phyloP scores from a whole-genome alignment of 2,113 vertebrate species.

The Oreochromis tanganicae region DNA sequence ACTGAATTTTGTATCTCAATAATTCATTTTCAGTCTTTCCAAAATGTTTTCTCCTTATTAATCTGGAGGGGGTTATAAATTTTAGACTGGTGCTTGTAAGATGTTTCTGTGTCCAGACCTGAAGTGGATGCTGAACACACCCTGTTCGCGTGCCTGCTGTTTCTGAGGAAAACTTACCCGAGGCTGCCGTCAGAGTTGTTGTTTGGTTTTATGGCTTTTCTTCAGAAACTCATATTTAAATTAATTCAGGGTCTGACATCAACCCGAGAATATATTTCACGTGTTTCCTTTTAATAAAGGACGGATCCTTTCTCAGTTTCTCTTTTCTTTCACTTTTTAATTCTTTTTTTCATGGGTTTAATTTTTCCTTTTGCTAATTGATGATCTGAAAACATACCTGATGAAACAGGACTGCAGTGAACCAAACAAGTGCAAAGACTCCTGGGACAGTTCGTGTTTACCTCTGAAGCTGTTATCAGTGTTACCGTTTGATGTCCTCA shows the following conservation, averaged over 20 bases:
- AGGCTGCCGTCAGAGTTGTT: background rate
- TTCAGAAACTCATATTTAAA: background rate
- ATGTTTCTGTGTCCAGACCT: background rate
- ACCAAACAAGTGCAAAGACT: background rate
- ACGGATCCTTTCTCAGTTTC: fast-evolving
- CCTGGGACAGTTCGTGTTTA: background rate
- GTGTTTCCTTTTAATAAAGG: fast-evolving
- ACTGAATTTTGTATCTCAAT: background rate
- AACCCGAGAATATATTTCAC: background rate
- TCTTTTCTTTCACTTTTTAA: background rate
- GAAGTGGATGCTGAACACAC: background rate
- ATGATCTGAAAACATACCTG: background rate
- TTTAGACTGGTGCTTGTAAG: background rate
- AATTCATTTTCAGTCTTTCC: fast-evolving
- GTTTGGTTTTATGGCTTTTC: background rate
- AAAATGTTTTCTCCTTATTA: background rate
- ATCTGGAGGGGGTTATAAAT: fast-evolving
- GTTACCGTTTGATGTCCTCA: background rate
- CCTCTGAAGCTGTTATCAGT: background rate
- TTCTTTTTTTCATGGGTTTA: background rate
- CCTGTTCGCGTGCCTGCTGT: fast-evolving
- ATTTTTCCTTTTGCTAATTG: background rate
- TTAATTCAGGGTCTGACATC: fast-evolving
- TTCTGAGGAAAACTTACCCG: background rate
- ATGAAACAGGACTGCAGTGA: background rate